Percentiles rank a stretch among this genome's conserved stretches.
Conservation (phyloP, 35 echinoderm and acorn worm genomes). For the Heliocidaris erythrogramma region DNA sequence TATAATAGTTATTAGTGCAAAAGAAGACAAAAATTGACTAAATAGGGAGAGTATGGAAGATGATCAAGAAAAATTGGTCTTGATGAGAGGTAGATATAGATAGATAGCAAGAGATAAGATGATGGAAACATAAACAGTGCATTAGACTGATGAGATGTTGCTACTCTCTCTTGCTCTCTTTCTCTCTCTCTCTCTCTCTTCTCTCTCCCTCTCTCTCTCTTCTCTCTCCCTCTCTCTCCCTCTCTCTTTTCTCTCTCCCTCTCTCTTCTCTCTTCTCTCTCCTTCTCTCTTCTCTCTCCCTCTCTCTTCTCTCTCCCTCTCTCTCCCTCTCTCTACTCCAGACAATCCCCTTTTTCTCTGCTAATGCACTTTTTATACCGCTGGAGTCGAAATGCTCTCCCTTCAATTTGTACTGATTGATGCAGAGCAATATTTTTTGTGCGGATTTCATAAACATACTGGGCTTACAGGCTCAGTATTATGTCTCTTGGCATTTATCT, state of each 20-base stretch:
- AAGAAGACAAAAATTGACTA: no score
- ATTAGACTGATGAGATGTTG: not conserved
- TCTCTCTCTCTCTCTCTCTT: not conserved
- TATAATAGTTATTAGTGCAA: no score
- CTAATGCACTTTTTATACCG: not conserved
- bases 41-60: no score
- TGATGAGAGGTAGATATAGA: not conserved
- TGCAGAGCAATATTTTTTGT: not conserved
- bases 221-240: not conserved
- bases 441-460: not conserved
- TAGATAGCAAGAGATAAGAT: not conserved
- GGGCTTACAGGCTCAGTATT: not conserved
- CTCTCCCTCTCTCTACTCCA: not conserved
- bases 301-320: not conserved
- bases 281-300: not conserved
- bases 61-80: not conserved
- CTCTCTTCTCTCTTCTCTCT: not conserved
- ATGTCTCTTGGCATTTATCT: not conserved
- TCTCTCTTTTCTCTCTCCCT: not conserved
- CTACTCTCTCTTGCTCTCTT: not conserved
- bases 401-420: constrained; percentile 10
- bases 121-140: not conserved
- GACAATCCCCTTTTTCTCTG: not conserved
- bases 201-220: not conserved
- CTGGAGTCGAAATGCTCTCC: not conserved